Evolutionary conservation across 2,797 vertebrate genomes (phyloP), one percentile per base, ranked within the genome.

Genomic region (Ateles fusciceps): DNA sequence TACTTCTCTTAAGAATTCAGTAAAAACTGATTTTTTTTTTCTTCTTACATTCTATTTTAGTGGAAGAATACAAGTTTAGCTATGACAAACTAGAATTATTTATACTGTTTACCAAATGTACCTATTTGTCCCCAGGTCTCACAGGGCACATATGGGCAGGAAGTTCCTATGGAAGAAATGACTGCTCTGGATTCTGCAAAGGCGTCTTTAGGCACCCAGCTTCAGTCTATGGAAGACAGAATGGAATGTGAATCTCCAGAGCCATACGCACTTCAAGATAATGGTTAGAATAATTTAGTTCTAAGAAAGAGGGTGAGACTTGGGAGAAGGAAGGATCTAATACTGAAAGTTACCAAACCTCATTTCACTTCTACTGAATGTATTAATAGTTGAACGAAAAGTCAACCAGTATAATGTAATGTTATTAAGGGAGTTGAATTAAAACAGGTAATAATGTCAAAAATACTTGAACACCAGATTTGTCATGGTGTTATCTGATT

Each of bases 231-330:
- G 26, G 94, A 64, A 52, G 94, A 71, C 0, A 28, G 87, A 79
- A 89, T 90, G 89, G 94, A 94, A 64, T 84, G 85, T 94, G 89
- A 94, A 24, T 95, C 95, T 92, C 95, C 88, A 94, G 97, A 94
- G 30, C 79, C 79, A 78, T 26, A 81, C 48, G 13, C 59, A 9
- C 85, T 92, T 81, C 95, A 86, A 39, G 94, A 89, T 71, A 79
- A 92, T 33, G 89, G 95, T 96, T 75, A 96, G 57, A 81, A 68
- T n/a, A 50, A 75, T 59, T 85, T 80, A 79, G 55, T 85, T 50
- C 76, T 88, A 42, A 64, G 79, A 36, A 50, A 46, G 44, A 59
- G 9, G 7, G 26, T 74, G 42, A 89, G 61, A 68, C 64, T 85
- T 85, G 71, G 44, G 55, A 39, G 39, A 42, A 7, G 42, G 24